Percentiles rank a stretch among this genome's conserved stretches.
Conservation (phyloP, 2,888 invertebrate genomes). For the Rhorus exstirpatorius region DNA sequence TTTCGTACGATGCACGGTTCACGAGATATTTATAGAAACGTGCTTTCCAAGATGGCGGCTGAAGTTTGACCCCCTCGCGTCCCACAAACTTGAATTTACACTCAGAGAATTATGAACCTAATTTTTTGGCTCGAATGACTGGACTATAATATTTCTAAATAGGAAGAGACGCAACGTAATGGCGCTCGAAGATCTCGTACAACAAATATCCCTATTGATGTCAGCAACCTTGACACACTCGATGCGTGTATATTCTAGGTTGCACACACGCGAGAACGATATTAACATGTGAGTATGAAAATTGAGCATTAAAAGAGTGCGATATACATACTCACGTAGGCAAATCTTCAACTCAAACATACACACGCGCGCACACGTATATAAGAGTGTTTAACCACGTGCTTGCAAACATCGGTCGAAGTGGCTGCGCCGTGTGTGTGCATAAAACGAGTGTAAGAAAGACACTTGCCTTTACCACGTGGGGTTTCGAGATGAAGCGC, state of each 20-base stretch:
- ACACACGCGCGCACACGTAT: background rate
- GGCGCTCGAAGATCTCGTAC: conserved; percentile 24
- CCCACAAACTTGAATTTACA: too few relatives aligned
- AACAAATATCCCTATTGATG: conserved; percentile 71
- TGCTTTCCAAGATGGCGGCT: too few relatives aligned
- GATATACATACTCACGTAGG: conserved; percentile 54
- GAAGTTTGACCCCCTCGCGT: too few relatives aligned
- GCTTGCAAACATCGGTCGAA: conserved; percentile 53
- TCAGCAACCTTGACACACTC: conserved; percentile 78
- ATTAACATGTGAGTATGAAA: conserved; percentile 70
- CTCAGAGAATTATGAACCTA: too few relatives aligned
- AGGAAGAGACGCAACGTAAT: background rate
- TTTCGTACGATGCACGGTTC: too few relatives aligned
- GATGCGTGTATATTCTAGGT: conserved; percentile 70
- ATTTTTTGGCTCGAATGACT: too few relatives aligned
- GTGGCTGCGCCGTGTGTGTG: conserved; percentile 14
- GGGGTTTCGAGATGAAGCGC: conserved; percentile 47
- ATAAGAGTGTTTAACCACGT: conserved; percentile 57
- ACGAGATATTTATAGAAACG: too few relatives aligned
- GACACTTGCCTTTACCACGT: conserved; percentile 25
- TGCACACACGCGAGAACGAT: conserved; percentile 58
- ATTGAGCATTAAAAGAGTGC: conserved; percentile 29
- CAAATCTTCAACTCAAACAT: conserved; percentile 56
- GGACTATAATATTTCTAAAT: too few relatives aligned
- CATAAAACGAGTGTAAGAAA: conserved; percentile 24